Conservation (phyloP, 2,888 invertebrate species). For the Papilio gigon region DNA sequence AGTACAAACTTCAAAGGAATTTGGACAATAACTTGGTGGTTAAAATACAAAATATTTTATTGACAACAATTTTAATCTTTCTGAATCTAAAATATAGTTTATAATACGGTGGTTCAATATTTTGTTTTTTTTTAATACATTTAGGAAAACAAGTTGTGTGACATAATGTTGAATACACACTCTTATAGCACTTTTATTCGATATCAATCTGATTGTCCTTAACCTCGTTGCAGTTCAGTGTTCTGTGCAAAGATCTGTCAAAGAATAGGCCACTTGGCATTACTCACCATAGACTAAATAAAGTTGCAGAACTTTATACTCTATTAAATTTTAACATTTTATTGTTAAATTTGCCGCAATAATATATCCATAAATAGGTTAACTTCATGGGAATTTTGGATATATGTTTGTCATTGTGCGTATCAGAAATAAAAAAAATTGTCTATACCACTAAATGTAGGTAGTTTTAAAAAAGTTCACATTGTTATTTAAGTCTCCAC, state of each 20-base stretch:
- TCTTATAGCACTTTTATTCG: too few species aligned
- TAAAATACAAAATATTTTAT: too few species aligned
- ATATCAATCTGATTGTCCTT: too few species aligned
- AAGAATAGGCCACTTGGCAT: not conserved
- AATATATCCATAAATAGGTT: too few species aligned
- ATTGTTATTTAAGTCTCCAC: not conserved
- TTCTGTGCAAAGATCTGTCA: not conserved
- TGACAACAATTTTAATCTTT: too few species aligned
- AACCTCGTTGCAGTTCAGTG: conserved; percentile 3
- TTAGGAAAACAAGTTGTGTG: not conserved
- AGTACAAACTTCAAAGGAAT: not conserved
- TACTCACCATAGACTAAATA: not conserved
- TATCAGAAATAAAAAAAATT: not conserved
- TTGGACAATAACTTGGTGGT: not conserved
- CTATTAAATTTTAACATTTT: too few species aligned
- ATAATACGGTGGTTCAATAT: too few species aligned
- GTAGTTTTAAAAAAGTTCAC: not conserved
- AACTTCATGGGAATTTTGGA: too few species aligned
- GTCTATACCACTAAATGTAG: not conserved
- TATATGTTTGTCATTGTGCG: too few species aligned
- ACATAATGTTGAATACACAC: not conserved
- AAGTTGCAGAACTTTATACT: not conserved
- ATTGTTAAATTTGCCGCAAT: too few species aligned
- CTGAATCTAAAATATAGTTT: too few species aligned
- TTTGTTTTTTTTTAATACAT: not conserved